A percentile compares a stretch with the other conserved stretches of the same genome.
Evolutionary conservation across 2,888 invertebrate species (phyloP).

Genomic region (Elmis aenea): DNA sequence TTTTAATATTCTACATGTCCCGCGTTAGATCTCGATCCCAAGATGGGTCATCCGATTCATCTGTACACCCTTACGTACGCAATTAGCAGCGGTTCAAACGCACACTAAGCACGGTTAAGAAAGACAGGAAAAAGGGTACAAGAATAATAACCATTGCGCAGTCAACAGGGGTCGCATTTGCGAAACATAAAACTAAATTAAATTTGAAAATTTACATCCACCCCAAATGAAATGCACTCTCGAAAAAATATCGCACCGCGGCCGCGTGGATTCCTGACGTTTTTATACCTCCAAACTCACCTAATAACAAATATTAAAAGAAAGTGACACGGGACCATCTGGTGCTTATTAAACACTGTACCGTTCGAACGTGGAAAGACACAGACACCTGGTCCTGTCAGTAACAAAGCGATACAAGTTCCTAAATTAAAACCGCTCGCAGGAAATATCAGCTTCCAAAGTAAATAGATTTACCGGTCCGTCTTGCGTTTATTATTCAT

Average conservation of each 20-base stretch:
- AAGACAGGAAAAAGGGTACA: constrained; percentile 6
- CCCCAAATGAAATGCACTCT: no score
- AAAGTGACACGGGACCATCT: constrained; percentile 20
- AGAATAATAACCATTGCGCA: constrained; percentile 5
- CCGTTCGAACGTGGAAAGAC: constrained; percentile 9
- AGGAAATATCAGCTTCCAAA: no score
- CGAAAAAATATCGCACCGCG: no score
- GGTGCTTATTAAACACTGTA: constrained; percentile 16
- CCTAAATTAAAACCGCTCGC: constrained; percentile 11
- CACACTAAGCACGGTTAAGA: no score
- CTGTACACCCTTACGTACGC: no score
- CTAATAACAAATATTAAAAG: constrained; percentile 26
- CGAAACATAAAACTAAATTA: constrained; percentile 18
- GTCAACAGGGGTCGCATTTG: constrained; percentile 12
- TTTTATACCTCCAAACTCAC: constrained; percentile 9
- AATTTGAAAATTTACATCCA: constrained; percentile 17
- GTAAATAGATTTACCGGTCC: no score
- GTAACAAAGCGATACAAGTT: constrained; percentile 8
- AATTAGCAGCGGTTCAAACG: no score
- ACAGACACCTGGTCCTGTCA: constrained; percentile 15
- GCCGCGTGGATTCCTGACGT: no score
- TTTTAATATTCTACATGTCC: no score
- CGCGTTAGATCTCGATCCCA: no score
- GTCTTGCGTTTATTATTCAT: no score
- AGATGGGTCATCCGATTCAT: no score